A percentile compares a stretch with the other conserved stretches of the same genome.
Evolutionary conservation across 2,888 invertebrate species (phyloP).

Genomic region (Eudiplozoon nipponicum): DNA sequence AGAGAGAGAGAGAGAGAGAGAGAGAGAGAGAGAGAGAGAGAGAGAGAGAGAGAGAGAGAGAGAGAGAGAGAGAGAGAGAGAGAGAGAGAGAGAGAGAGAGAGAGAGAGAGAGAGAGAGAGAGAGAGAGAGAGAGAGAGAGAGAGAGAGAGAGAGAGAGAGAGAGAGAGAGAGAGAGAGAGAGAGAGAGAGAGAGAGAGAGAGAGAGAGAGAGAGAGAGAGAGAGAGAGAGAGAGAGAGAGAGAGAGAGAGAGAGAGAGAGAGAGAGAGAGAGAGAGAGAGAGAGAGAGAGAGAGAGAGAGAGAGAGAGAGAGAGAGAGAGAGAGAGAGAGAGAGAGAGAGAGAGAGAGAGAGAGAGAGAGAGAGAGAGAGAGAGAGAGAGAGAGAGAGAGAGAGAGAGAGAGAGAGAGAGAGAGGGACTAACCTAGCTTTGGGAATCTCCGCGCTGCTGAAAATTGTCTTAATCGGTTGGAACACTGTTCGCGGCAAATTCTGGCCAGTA

Average conservation of each 20-base stretch:
- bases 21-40: constrained; percentile 2
- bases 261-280: constrained; percentile 2
- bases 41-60: constrained; percentile 2
- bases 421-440: no score
- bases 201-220: constrained; percentile 2
- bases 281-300: constrained; percentile 2
- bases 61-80: constrained; percentile 2
- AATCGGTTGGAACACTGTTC: no score
- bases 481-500: no score
- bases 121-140: constrained; percentile 2
- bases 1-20: constrained; percentile 2
- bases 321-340: constrained; percentile 2
- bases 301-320: constrained; percentile 2
- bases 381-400: constrained; percentile 2
- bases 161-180: constrained; percentile 2
- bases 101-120: constrained; percentile 2
- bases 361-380: constrained; percentile 2
- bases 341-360: constrained; percentile 2
- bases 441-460: no score
- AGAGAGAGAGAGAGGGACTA: constrained; percentile 2
- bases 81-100: constrained; percentile 2
- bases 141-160: constrained; percentile 2
- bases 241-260: constrained; percentile 2
- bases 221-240: constrained; percentile 2
- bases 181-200: constrained; percentile 2